Conservation (phyloP, 2,888 invertebrate genomes). For the Rhingia rostrata region DNA sequence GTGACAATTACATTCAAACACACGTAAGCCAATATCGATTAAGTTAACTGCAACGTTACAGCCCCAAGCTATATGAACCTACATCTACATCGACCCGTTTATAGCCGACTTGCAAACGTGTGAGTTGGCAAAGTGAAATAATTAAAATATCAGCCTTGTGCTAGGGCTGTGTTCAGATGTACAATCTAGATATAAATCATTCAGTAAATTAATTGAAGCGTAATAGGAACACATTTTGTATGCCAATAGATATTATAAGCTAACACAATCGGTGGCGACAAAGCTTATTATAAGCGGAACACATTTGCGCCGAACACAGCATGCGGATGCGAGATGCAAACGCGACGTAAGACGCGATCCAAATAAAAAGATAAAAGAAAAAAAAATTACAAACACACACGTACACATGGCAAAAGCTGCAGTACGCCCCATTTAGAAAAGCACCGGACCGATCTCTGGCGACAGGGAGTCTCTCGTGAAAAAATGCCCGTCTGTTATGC, state of each 20-base stretch:
- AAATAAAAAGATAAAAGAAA: slow-evolving; percentile 56
- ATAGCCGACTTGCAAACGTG: background rate
- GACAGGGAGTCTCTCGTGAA: slow-evolving; percentile 71
- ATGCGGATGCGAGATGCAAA: background rate
- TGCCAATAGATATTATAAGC: slow-evolving; percentile 64
- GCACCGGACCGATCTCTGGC: slow-evolving; percentile 66
- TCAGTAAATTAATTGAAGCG: slow-evolving; percentile 72
- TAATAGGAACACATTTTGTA: slow-evolving; percentile 67
- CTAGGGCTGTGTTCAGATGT: slow-evolving; percentile 25
- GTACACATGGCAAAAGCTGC: slow-evolving; percentile 24
- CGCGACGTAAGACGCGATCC: slow-evolving; percentile 36
- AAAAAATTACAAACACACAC: slow-evolving; percentile 4
- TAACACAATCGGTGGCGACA: slow-evolving; percentile 54
- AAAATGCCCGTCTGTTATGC: slow-evolving; percentile 73
- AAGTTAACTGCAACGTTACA: slow-evolving; percentile 26
- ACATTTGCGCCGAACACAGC: slow-evolving; percentile 9
- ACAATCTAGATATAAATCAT: slow-evolving; percentile 69
- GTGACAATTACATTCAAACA: slow-evolving; percentile 46
- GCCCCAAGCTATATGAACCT: background rate
- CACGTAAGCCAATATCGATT: slow-evolving; percentile 62
- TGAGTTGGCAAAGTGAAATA: slow-evolving; percentile 36
- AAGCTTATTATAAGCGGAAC: slow-evolving; percentile 52
- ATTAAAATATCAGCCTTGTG: slow-evolving; percentile 59
- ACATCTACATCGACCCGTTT: background rate
- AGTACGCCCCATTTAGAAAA: slow-evolving; percentile 66